Base-by-base conservation (phyloP, 2,888 invertebrate genomes). In the Drosophila acutilabella region DNA sequence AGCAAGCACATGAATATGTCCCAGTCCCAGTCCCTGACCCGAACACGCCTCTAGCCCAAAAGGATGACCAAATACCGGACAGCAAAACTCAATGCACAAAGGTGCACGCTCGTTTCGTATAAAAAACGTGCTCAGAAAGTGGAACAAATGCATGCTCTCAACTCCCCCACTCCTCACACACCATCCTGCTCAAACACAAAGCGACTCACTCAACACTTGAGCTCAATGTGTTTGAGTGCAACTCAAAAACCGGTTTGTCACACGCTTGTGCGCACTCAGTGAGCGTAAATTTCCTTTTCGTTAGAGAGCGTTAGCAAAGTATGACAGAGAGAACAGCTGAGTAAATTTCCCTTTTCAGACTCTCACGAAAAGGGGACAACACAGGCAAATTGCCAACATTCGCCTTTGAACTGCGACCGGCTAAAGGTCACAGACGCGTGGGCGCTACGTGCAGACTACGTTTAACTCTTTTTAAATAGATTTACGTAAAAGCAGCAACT, bases 331-430 rank as follows among this genome's bases (percentile, higher is more conserved):
- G 8, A 6, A 8, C 8, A 7, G 8, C 10, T 20, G 74, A 75
- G 74, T 36, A 51, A 70, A 73, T 76, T 78, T 78, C 75, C 74
- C 74, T 62, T 26, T 2, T 11, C 8, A 4, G 7, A n/a, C 44
- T 61, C 40, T 42, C 56, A 26, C 44, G 16, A 59, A 60, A 41
- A 53, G 62, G 61, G 52, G 54, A 41, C 10, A 30, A 26, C 48
- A 53, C 53, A 42, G 64, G 47, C 50, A 51, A 54, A 61, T 54
- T 50, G 66, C 40, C 36, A 62, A 53, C 82, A 83, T 77, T 88
- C 77, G 77, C 77, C 80, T 84, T 72, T 87, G 88, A 87, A 87
- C 82, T 78, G 65, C 58, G 71, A 14, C 41, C 50, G 71, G 64
- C 74, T 71, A 83, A 88, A 88, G 88, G 83, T 88, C 77, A 81